Conservation (phyloP, 2,888 invertebrate genomes). For the Zeuzera pyrina region DNA sequence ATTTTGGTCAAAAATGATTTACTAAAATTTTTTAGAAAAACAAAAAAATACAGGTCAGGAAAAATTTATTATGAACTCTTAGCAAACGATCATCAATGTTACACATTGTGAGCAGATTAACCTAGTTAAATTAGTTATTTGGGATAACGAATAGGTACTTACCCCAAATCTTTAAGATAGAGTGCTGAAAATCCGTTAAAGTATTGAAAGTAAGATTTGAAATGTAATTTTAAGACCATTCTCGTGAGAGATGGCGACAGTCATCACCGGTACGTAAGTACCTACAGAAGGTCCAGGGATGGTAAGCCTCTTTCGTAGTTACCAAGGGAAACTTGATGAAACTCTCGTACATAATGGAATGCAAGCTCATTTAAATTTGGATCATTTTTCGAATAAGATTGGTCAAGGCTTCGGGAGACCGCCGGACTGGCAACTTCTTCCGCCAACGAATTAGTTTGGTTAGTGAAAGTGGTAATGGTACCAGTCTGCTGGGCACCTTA, state of each 20-base stretch:
- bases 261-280: slow-evolving; percentile 41
- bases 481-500: too few relatives aligned
- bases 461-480: too few relatives aligned
- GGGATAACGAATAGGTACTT: slow-evolving; percentile 15
- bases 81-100: too few relatives aligned
- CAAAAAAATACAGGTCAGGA: too few relatives aligned
- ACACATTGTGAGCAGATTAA: too few relatives aligned
- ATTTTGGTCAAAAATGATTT: too few relatives aligned
- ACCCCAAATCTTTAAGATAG: slow-evolving; percentile 35
- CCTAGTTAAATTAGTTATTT: not conserved
- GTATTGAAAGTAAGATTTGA: slow-evolving; percentile 38
- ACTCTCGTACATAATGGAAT: slow-evolving; percentile 36
- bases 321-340: slow-evolving; percentile 36
- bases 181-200: slow-evolving; percentile 42
- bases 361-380: slow-evolving; percentile 46
- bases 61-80: too few relatives aligned
- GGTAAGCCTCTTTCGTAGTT: slow-evolving; percentile 31
- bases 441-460: too few relatives aligned
- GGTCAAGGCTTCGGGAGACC: too few relatives aligned
- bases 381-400: slow-evolving; percentile 42
- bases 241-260: slow-evolving; percentile 40
- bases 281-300: slow-evolving; percentile 40
- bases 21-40: too few relatives aligned
- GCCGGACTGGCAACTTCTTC: too few relatives aligned
- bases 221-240: slow-evolving; percentile 42